phyloP scores from a whole-genome alignment of 2,113 vertebrate genomes.

The Gobio gobio region DNA sequence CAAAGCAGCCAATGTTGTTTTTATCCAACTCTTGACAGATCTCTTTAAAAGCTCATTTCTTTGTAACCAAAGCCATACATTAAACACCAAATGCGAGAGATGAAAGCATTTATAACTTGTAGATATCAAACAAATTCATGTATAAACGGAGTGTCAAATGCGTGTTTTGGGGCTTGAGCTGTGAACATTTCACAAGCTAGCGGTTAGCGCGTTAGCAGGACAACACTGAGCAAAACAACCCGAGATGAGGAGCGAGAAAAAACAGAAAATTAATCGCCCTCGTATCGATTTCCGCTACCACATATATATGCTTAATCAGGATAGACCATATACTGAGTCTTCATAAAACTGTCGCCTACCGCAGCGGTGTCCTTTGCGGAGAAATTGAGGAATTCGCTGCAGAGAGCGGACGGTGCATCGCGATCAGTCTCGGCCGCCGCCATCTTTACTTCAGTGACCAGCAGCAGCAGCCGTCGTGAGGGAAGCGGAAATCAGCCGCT shows the following conservation, averaged over 20 bases:
- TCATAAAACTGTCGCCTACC: slow-evolving; percentile 69
- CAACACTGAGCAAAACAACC: slow-evolving; percentile 63
- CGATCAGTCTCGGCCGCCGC: slow-evolving; percentile 73
- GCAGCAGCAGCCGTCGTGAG: slow-evolving; percentile 32
- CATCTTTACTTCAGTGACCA: slow-evolving; percentile 70
- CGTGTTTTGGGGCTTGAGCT: neutral
- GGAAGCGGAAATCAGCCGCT: slow-evolving; percentile 64
- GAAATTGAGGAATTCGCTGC: slow-evolving; percentile 74
- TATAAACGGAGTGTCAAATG: neutral
- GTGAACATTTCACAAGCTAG: slow-evolving; percentile 6
- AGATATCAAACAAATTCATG: too few relatives aligned
- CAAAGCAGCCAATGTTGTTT: slow-evolving; percentile 35
- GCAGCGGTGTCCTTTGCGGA: slow-evolving; percentile 75
- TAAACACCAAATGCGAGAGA: neutral
- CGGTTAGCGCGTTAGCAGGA: slow-evolving; percentile 40
- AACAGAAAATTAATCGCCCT: neutral
- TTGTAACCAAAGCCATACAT: neutral
- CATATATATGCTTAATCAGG: neutral
- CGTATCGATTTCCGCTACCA: fast-evolving
- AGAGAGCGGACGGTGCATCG: slow-evolving; percentile 63
- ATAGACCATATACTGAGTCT: neutral
- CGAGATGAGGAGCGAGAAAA: slow-evolving; percentile 27
- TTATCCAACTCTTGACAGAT: slow-evolving; percentile 7
- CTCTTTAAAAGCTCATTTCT: neutral
- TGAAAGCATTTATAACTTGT: too few relatives aligned